Evolutionary conservation across 2,113 vertebrate species (phyloP).

Genomic region (Ploceus nigricollis): DNA sequence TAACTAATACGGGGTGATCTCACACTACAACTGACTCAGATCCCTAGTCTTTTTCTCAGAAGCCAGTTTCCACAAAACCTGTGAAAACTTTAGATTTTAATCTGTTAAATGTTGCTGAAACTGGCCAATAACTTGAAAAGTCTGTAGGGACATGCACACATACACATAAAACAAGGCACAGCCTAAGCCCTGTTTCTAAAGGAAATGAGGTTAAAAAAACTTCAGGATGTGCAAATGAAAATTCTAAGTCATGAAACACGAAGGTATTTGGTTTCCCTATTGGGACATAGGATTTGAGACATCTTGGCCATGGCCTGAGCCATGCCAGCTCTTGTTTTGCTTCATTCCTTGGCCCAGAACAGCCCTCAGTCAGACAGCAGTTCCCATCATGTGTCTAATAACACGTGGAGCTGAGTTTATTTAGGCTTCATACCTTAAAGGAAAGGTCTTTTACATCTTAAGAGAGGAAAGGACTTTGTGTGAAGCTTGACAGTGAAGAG

Average conservation of each 20-base stretch:
- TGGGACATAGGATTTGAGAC: not conserved
- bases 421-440: not conserved
- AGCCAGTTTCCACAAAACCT: not conserved
- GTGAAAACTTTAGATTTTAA: not conserved
- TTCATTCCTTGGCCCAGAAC: not conserved
- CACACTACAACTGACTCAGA: not conserved
- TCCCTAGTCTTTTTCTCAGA: not conserved
- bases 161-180: not conserved
- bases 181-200: not conserved
- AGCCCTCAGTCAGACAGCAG: not conserved
- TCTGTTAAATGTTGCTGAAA: not conserved
- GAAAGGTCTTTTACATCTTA: not conserved
- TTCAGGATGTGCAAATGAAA: not conserved
- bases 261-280: not conserved
- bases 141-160: not conserved
- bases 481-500: not conserved
- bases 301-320: not conserved
- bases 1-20: not conserved
- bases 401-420: not conserved
- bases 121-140: not conserved
- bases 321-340: not conserved
- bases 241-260: not conserved
- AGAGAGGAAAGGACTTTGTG: not conserved
- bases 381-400: not conserved
- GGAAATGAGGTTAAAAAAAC: not conserved